Conservation (phyloP, 2,797 vertebrate species). For the Tadarida brasiliensis region DNA sequence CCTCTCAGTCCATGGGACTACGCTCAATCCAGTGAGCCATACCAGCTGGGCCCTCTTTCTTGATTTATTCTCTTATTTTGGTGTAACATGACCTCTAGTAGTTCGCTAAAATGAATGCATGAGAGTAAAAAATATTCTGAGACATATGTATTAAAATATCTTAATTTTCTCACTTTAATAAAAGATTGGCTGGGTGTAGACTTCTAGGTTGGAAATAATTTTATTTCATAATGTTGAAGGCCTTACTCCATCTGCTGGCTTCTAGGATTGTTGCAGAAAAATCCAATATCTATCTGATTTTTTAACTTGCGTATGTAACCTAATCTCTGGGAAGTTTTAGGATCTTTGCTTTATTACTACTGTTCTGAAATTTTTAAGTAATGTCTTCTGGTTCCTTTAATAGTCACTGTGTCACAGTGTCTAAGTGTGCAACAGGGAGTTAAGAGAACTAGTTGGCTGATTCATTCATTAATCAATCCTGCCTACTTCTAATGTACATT, state of each 20-base stretch:
- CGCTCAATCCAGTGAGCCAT: too few species aligned
- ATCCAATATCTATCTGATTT: background rate
- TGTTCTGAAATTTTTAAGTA: background rate
- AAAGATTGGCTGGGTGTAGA: background rate
- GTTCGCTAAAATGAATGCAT: background rate
- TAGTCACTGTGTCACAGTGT: background rate
- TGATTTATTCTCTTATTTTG: background rate
- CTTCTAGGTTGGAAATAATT: background rate
- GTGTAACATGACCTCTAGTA: background rate
- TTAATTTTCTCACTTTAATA: slow-evolving; percentile 12
- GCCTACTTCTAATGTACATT: background rate
- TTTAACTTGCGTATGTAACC: background rate
- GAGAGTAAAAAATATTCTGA: background rate
- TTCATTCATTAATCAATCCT: background rate
- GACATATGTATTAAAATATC: background rate
- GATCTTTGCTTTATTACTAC: background rate
- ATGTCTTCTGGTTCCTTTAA: slow-evolving; percentile 24
- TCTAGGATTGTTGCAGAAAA: background rate
- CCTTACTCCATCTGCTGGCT: background rate
- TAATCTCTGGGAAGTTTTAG: background rate
- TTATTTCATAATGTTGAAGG: background rate
- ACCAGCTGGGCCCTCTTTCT: background rate
- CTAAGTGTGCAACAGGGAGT: background rate
- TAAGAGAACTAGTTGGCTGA: background rate
- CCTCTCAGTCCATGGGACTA: too few species aligned